A percentile compares a stretch with the other conserved stretches of the same genome.
These are phyloP conservation scores for Drosophila sproati DNA, from an alignment of 1,140 invertebrate species.

Conservation along the genomic window DNA sequence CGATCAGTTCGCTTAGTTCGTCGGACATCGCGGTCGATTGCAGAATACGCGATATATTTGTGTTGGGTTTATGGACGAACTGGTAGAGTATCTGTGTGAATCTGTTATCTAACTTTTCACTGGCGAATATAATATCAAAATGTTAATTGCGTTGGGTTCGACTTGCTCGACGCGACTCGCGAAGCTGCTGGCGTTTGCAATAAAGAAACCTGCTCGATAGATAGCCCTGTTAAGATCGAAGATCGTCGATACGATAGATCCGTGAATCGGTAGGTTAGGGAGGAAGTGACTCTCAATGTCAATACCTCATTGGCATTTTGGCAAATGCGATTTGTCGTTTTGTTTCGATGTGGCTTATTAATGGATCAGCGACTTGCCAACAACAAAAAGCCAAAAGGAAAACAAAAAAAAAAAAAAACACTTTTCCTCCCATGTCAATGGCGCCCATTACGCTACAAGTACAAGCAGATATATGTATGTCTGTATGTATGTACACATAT, in stretches of 20 bases:
- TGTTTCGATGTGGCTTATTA: constrained; percentile 65
- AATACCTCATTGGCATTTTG: constrained; percentile 82
- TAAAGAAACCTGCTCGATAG: constrained; percentile 66
- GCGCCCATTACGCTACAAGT: constrained; percentile 24
- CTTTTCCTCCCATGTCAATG: constrained; percentile 38
- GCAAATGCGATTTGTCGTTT: constrained; percentile 62
- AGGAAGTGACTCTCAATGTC: constrained; percentile 67
- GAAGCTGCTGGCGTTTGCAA: constrained; percentile 57
- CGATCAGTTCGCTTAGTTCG: constrained; percentile 81
- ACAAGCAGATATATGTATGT: constrained; percentile 30
- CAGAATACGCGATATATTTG: constrained; percentile 13
- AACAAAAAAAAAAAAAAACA: constrained; percentile 3
- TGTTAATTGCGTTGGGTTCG: constrained; percentile 72
- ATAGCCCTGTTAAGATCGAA: constrained; percentile 37
- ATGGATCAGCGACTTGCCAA: constrained; percentile 56
- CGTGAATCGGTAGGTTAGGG: not conserved
- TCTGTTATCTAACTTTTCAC: constrained; percentile 69
- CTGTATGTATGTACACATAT: not conserved
- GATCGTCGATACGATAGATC: constrained; percentile 6
- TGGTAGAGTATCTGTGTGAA: constrained; percentile 5
- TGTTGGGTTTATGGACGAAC: constrained; percentile 15
- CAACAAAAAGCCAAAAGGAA: constrained; percentile 34
- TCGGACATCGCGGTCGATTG: constrained; percentile 63
- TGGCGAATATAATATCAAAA: constrained; percentile 39
- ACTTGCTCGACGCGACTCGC: constrained; percentile 70